A percentile compares a stretch with the other conserved stretches of the same genome.
These are phyloP conservation scores for Malthinus flaveolus DNA, from an alignment of 2,888 invertebrate genomes.

Conservation along the genomic window DNA sequence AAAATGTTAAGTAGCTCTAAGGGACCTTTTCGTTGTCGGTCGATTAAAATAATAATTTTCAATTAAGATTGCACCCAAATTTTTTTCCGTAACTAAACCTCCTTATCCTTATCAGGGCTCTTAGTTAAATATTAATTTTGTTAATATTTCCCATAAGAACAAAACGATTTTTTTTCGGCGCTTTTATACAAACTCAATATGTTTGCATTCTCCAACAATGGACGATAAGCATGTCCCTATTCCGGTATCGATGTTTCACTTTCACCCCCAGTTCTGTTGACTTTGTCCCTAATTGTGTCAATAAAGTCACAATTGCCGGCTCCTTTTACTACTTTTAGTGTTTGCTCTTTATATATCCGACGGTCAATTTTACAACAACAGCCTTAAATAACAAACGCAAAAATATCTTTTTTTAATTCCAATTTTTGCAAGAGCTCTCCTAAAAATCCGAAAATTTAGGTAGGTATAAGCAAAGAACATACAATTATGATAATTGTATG, in stretches of 20 bases:
- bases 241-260: slow-evolving; percentile 19
- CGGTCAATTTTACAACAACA: slow-evolving; percentile 58
- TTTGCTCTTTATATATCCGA: slow-evolving; percentile 45
- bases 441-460: background rate
- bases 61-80: too few relatives aligned
- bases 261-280: slow-evolving; percentile 29
- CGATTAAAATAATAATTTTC: background rate
- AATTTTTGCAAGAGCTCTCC: slow-evolving; percentile 2
- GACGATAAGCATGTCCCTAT: slow-evolving; percentile 16
- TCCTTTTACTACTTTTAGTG: slow-evolving; percentile 24
- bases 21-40: background rate
- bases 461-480: too few relatives aligned
- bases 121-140: slow-evolving; percentile 1
- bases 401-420: background rate
- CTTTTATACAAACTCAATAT: slow-evolving; percentile 1
- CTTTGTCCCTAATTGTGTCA: slow-evolving; percentile 34
- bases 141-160: slow-evolving; percentile 1
- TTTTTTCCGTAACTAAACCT: too few relatives aligned
- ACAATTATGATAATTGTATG: too few relatives aligned
- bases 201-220: slow-evolving; percentile 14
- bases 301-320: slow-evolving; percentile 32
- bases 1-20: background rate
- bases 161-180: background rate
- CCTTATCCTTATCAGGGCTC: too few relatives aligned
- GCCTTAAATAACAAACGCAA: slow-evolving; percentile 35